Percentiles rank a stretch among this genome's conserved stretches.
phyloP scores from a whole-genome alignment of 2,113 vertebrate species.

The Oryzias javanicus region DNA sequence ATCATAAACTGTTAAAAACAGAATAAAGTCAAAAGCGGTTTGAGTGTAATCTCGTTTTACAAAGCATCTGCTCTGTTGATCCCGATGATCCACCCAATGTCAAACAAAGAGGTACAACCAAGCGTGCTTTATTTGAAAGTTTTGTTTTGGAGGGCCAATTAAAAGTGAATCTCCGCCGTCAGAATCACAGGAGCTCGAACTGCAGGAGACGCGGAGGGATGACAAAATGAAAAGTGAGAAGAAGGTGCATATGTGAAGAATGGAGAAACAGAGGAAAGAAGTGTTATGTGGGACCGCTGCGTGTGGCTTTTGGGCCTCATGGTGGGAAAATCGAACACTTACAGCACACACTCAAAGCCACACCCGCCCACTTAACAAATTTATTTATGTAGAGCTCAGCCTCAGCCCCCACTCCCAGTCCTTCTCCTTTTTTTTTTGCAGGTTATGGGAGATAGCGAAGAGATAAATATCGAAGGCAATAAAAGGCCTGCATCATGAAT shows the following conservation, averaged over 20 bases:
- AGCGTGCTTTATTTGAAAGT: not conserved
- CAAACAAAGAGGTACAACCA: not conserved
- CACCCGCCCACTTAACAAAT: conserved; percentile 69
- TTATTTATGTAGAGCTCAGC: conserved; percentile 65
- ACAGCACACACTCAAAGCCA: conserved; percentile 42
- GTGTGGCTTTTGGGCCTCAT: conserved; percentile 39
- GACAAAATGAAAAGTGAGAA: not conserved
- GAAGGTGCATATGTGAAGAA: conserved; percentile 7
- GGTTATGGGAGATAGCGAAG: conserved; percentile 65
- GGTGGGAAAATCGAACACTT: conserved; percentile 39
- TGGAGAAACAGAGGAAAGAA: conserved; percentile 4
- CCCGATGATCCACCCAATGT: not conserved
- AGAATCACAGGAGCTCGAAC: not conserved
- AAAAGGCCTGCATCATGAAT: conserved; percentile 82
- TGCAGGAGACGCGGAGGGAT: not conserved
- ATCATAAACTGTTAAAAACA: too few species aligned
- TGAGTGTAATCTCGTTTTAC: too few species aligned
- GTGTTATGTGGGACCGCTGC: conserved; percentile 19
- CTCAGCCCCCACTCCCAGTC: conserved; percentile 41
- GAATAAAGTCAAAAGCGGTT: too few species aligned
- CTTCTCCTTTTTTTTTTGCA: conserved; percentile 42
- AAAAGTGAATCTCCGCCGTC: not conserved
- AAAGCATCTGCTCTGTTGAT: too few species aligned
- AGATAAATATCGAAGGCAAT: conserved; percentile 80
- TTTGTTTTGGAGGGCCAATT: not conserved